A percentile compares a stretch with the other conserved stretches of the same genome.
These are phyloP conservation scores for Solea senegalensis DNA, from an alignment of 2,113 vertebrate genomes.

Conservation along the genomic window DNA sequence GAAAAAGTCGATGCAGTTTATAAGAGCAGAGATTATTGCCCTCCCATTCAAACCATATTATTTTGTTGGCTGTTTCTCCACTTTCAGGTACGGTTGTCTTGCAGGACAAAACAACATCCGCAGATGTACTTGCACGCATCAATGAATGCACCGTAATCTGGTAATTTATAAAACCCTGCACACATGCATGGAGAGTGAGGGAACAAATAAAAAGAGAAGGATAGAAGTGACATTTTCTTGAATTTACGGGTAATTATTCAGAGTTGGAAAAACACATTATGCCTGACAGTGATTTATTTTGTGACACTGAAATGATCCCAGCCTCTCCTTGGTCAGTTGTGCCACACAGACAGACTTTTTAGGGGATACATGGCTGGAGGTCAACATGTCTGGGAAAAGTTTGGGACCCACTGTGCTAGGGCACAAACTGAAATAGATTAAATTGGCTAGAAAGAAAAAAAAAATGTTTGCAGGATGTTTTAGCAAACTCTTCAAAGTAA, in stretches of 20 bases:
- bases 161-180: no score
- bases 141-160: no score
- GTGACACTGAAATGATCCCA: not conserved
- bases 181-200: not conserved
- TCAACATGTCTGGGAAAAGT: not conserved
- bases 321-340: not conserved
- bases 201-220: not conserved
- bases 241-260: no score
- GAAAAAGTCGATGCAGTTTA: conserved; percentile 53
- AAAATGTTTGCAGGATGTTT: not conserved
- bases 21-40: conserved; percentile 16
- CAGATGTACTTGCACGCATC: no score
- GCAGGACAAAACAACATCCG: no score
- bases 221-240: no score
- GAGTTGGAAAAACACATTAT: not conserved
- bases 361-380: no score
- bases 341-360: not conserved
- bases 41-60: no score
- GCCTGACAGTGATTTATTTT: not conserved
- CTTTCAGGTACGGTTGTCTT: no score
- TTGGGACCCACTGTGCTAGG: not conserved
- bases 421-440: not conserved
- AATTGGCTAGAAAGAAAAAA: not conserved
- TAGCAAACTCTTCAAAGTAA: conserved; percentile 11
- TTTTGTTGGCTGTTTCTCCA: no score